Base-by-base conservation (phyloP, 2,113 vertebrate species). In the Gadus chalcogrammus region DNA sequence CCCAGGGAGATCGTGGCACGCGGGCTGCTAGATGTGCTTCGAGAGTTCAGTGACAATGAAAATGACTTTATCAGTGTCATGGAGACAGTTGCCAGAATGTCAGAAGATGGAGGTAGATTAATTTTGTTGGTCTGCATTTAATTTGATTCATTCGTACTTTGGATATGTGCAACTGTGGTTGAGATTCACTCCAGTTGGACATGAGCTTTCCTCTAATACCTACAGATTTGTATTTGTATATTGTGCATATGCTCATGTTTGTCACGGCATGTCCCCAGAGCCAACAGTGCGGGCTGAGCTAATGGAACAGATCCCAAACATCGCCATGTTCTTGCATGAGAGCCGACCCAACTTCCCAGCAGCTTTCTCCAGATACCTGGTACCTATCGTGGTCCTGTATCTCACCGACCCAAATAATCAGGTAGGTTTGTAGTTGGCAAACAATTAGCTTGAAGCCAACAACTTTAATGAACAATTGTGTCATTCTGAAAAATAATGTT, bases 301-400 rank as follows among this genome's bases (percentile, higher is more conserved):
- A 79, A 95, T 96, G 94, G 95, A 96, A 60, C 95, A 96, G 78
- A 91, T 95, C 53, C 95, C 95, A 71, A 93, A 95, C 20, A 91
- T 96, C 70, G 93, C 93, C 66, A 90, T 95, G 90, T 96, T 95
- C 83, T 89, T 96, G 27, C 94, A 94, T 55, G 95, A 95, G 85
- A 95, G 90, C 85, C 89, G 92, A 68, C 92, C 93, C 61, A 91
- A 93, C 82, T 96, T 95, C 68, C 93, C 94, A 48, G 79, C 84
- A 53, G 92, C 94, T 4, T 93, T 95, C 83, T 94, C 95, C 6
- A 93, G 94, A 76, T 94, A 93, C 79, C 90, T 98, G 28, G 89
- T 95, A 67, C 95, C 95, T 22, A 93, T 96, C 76, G 91, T 95
- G 1, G 91, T 94, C 42, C 87, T 90, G 53, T 93, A 93, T 85